Percentiles rank a stretch among this genome's conserved stretches.
Evolutionary conservation across 2,888 invertebrate genomes (phyloP).

Genomic region (Abrostola tripartita): DNA sequence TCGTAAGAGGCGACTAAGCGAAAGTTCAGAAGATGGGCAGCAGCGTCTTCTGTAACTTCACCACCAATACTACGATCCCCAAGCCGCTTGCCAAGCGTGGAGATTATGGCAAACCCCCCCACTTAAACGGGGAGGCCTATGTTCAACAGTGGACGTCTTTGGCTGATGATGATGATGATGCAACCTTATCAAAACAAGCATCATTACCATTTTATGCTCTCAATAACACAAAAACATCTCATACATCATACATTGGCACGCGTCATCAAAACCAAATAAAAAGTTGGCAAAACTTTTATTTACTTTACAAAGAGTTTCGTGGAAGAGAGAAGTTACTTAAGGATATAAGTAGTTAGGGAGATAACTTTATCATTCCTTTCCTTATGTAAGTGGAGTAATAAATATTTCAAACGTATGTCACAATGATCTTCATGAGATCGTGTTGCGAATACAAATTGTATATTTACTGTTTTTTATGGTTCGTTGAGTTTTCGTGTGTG

Average conservation of each 20-base stretch:
- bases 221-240: neutral
- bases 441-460: constrained; percentile 3
- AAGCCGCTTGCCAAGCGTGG: too few relatives aligned
- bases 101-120: too few relatives aligned
- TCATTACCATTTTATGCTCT: neutral
- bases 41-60: too few relatives aligned
- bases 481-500: neutral
- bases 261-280: constrained; percentile 26
- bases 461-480: constrained; percentile 5
- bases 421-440: neutral
- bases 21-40: too few relatives aligned
- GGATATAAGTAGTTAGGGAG: constrained; percentile 43
- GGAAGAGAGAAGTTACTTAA: constrained; percentile 17
- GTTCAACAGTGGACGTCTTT: too few relatives aligned
- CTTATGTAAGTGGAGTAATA: constrained; percentile 17
- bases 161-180: too few relatives aligned
- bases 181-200: neutral
- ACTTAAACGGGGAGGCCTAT: too few relatives aligned
- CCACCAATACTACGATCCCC: too few relatives aligned
- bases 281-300: constrained; percentile 26
- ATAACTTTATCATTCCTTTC: constrained; percentile 34
- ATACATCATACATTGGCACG: constrained; percentile 11
- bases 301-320: constrained; percentile 14
- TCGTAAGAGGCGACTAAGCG: too few relatives aligned
- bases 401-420: constrained; percentile 23